phyloP scores from a whole-genome alignment of 2,888 invertebrate genomes.

The Troglohyphantes excavatus region DNA sequence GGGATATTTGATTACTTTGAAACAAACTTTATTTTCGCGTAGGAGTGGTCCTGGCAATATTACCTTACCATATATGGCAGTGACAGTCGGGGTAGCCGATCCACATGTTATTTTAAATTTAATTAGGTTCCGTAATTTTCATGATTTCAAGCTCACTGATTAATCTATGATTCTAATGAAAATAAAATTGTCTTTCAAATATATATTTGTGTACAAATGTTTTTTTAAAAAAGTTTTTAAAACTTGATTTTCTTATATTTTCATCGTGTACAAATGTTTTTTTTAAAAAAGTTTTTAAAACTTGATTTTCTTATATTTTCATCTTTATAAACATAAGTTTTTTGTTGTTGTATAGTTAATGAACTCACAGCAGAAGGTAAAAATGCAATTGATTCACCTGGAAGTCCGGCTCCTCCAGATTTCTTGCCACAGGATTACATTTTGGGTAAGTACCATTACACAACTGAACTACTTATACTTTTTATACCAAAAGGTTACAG shows the following conservation, averaged over 20 bases:
- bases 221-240: neutral
- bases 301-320: neutral
- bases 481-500: neutral
- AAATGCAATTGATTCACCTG: constrained; percentile 98
- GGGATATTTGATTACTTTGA: neutral
- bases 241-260: neutral
- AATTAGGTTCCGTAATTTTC: neutral
- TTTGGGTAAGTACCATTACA: constrained; percentile 86
- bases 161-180: neutral
- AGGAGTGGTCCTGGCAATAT: constrained; percentile 35
- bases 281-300: neutral
- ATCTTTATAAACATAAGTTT: neutral
- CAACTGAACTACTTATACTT: neutral
- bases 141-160: neutral
- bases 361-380: constrained; percentile 95
- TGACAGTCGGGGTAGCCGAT: constrained; percentile 4
- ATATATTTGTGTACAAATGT: neutral
- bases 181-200: neutral
- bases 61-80: constrained; percentile 63
- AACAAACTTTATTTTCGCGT: neutral
- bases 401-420: constrained; percentile 92
- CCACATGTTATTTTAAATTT: constrained; percentile 21
- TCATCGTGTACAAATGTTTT: neutral
- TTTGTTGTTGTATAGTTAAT: constrained; percentile 87
- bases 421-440: constrained; percentile 96